Conservation (phyloP, 1,140 invertebrate species). For the Ptiloglossa arizonensis region DNA sequence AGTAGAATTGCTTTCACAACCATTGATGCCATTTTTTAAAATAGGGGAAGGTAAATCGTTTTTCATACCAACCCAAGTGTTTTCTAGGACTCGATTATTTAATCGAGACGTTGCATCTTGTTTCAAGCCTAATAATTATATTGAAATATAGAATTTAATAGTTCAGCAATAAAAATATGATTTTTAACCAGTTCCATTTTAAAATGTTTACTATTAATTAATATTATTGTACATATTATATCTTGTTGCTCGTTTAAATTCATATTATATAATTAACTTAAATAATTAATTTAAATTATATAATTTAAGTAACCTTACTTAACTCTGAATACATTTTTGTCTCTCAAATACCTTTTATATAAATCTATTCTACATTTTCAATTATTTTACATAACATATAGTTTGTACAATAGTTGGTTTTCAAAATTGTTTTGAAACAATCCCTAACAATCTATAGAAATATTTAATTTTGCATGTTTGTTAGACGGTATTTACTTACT, state of each 20-base stretch:
- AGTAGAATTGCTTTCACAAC: slow-evolving; percentile 45
- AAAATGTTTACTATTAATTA: too few relatives aligned
- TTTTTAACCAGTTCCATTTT: too few relatives aligned
- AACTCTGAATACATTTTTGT: not conserved
- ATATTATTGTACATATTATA: too few relatives aligned
- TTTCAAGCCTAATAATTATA: slow-evolving; percentile 53
- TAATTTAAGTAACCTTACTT: too few relatives aligned
- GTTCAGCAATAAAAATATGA: too few relatives aligned
- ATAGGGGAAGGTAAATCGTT: slow-evolving; percentile 77
- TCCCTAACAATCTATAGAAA: slow-evolving; percentile 18
- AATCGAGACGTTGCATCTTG: slow-evolving; percentile 63
- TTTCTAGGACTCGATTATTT: slow-evolving; percentile 65
- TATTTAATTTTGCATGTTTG: too few relatives aligned
- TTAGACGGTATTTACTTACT: slow-evolving; percentile 66
- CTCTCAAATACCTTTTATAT: not conserved
- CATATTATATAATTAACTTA: too few relatives aligned
- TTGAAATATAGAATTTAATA: slow-evolving; percentile 4
- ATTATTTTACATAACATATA: not conserved
- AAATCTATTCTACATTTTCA: not conserved
- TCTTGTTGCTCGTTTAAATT: too few relatives aligned
- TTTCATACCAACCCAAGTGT: slow-evolving; percentile 64
- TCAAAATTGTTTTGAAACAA: too few relatives aligned
- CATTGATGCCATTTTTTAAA: slow-evolving; percentile 64
- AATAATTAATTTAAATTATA: too few relatives aligned
- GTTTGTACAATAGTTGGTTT: slow-evolving; percentile 7